Percentiles rank a stretch among this genome's conserved stretches.
Evolutionary conservation across 2,888 invertebrate species (phyloP).

Genomic region (Synergus gifuensis): DNA sequence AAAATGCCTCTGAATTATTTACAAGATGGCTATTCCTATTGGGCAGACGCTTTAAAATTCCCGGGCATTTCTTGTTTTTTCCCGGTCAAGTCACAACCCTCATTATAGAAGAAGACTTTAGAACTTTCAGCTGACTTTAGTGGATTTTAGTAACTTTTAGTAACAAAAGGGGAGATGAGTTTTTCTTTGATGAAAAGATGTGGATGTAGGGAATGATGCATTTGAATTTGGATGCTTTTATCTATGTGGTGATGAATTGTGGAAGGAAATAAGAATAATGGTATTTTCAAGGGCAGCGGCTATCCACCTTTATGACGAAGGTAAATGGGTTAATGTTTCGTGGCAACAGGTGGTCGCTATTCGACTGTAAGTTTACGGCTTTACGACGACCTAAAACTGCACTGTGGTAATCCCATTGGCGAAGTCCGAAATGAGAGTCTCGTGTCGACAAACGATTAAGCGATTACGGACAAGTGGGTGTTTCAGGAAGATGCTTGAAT

Average conservation of each 20-base stretch:
- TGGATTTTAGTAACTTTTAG: no score
- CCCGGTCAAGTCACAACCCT: no score
- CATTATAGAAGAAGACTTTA: no score
- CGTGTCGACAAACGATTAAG: conserved; percentile 54
- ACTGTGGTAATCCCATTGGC: conserved; percentile 64
- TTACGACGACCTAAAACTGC: conserved; percentile 70
- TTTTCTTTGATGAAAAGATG: background rate
- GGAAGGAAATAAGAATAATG: conserved; percentile 57
- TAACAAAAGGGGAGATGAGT: background rate
- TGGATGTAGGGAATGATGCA: background rate
- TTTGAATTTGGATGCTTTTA: conserved; percentile 31
- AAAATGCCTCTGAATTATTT: no score
- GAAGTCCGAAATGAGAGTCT: conserved; percentile 59
- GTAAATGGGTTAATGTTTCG: conserved; percentile 76
- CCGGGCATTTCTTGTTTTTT: no score
- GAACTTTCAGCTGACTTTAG: no score
- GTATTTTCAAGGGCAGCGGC: conserved; percentile 61
- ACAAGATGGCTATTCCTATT: no score
- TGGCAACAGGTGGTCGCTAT: conserved; percentile 76
- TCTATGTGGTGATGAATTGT: conserved; percentile 50
- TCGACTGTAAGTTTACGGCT: conserved; percentile 73
- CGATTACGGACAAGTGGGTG: conserved; percentile 38
- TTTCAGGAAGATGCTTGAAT: conserved; percentile 36
- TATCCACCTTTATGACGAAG: conserved; percentile 71
- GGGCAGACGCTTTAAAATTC: no score